Evolutionary conservation across 2,888 invertebrate genomes (phyloP), one percentile per base, ranked within the genome.

Genomic region (Teleiodes luculella): DNA sequence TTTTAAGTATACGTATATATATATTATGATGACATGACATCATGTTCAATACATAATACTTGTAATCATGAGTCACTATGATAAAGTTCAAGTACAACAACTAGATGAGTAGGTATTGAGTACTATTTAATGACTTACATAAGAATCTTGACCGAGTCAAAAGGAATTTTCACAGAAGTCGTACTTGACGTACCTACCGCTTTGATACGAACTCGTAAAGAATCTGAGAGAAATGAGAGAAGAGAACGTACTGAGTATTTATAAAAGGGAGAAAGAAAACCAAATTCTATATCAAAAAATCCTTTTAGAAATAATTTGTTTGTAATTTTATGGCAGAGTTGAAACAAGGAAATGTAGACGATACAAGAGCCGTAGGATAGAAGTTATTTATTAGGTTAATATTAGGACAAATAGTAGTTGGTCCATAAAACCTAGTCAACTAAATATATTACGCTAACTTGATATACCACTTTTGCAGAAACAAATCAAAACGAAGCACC

Each of bases 71-170:
- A 43, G 24, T 43, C 43, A 43, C 8, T 24, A 28, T 28, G 43
- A 2, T 13, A 43, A 43, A 43, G 43, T 43, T 43, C 43, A 43
- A 43, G 43, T 43, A 43, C 28, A 28, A 28, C 43, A 6, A 43
- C 1, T 11, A 28, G 13, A n/a, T 43, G 20, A 24, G 3, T 4
- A 24, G 24, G 24, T 24, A 24, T 24, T n/a, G 28, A 43, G 28
- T 13, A 43, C 13, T 13, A 43, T n/a, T 43, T 43, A 28, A 43
- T 24, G 43, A 43, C 43, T 43, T 43, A 43, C 24, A 43, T 43
- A 28, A 43, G 43, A 13, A 43, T 43, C 43, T 43, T 28, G 43
- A 28, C 39, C 11, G 10, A 41, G 39, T 18, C 39, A 20, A 41
- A 41, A 18, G 39, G 18, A 18, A 18, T 41, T 41, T 43, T n/a